Base-by-base conservation (phyloP, 1,140 invertebrate species). In the Drusus annulatus region DNA sequence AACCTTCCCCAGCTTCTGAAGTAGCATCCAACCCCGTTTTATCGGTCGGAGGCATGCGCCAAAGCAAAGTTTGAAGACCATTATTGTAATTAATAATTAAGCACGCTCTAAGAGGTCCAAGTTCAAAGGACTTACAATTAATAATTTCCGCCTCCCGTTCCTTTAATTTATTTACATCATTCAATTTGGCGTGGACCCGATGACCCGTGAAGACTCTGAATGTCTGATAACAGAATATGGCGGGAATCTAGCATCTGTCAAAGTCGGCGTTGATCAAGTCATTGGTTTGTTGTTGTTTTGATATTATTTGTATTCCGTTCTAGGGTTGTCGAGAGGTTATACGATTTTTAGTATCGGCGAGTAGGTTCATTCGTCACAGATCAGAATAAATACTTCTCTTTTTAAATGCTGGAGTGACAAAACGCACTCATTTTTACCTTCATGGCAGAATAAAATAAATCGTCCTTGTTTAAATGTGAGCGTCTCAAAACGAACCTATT, bases 111-210 rank as follows among this genome's bases (percentile, higher is more conserved):
- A 60, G 13, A 60, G 19, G 16, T 19, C 23, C 19, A 60, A 60
- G 56, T 60, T 60, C 56, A 60, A 21, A 60, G 56, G 8, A 60
- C 56, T 60, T 60, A 60, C 56, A 60, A 60, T 21, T 17, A 60
- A 10, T 60, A 60, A 13, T 23, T 15, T 19, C 17, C n/a, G 56
- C 56, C 56, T 7, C 56, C 19, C 8, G 13, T 60, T 60, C 17
- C n/a, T 21, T 23, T 60, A 21, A 17, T 21, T 23, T 60, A 60
- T 60, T 60, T 17, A 23, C 56, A 17, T 60, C 17, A 60, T 60
- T 60, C 56, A 60, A 60, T 60, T 60, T 60, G n/a, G 56, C 10
- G 13, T 60, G 23, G 13, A 60, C 3, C 56, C 23, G 56, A 23
- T 15, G 56, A 60, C 56, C 56, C 56, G 56, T 23, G n/a, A 60